Conservation (phyloP, 2,888 invertebrate species). For the Epistrophe eligans region DNA sequence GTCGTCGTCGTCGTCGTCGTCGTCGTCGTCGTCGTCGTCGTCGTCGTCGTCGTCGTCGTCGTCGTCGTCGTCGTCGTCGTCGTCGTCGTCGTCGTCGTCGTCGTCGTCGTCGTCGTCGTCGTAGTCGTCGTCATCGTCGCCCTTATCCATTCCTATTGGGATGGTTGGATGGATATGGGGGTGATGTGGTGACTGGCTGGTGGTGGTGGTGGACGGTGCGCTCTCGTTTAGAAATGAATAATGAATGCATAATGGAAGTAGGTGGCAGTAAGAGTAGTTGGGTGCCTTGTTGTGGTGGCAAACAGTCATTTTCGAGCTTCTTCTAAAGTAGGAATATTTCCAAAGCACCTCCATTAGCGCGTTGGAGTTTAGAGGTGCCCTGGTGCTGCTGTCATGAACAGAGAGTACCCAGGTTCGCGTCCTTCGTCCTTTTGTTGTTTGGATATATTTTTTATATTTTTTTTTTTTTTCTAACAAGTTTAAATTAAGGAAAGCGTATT, state of each 20-base stretch:
- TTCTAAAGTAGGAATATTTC: slow-evolving; percentile 11
- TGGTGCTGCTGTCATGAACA: slow-evolving; percentile 19
- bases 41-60: slow-evolving; percentile 9
- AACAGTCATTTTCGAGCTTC: slow-evolving; percentile 53
- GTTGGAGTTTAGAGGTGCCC: slow-evolving; percentile 35
- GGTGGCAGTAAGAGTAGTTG: slow-evolving; percentile 66
- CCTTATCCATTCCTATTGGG: background rate
- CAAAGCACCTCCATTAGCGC: slow-evolving; percentile 34
- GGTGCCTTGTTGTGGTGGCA: slow-evolving; percentile 48
- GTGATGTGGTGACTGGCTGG: too few species aligned
- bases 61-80: background rate
- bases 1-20: background rate
- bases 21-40: background rate
- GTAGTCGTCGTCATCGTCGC: background rate
- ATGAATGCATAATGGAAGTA: slow-evolving; percentile 73
- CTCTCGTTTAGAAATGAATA: slow-evolving; percentile 58
- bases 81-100: background rate
- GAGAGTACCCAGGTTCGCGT: background rate
- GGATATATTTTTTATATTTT: background rate
- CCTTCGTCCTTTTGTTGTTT: slow-evolving; percentile 6
- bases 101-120: slow-evolving; percentile 9
- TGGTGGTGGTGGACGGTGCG: slow-evolving; percentile 13
- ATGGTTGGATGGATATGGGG: background rate
- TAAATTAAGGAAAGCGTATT: background rate
- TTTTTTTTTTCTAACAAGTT: background rate